Percentiles rank a stretch among this genome's conserved stretches.
Conservation (phyloP, 2,888 invertebrate genomes). For the Drosophila merina region DNA sequence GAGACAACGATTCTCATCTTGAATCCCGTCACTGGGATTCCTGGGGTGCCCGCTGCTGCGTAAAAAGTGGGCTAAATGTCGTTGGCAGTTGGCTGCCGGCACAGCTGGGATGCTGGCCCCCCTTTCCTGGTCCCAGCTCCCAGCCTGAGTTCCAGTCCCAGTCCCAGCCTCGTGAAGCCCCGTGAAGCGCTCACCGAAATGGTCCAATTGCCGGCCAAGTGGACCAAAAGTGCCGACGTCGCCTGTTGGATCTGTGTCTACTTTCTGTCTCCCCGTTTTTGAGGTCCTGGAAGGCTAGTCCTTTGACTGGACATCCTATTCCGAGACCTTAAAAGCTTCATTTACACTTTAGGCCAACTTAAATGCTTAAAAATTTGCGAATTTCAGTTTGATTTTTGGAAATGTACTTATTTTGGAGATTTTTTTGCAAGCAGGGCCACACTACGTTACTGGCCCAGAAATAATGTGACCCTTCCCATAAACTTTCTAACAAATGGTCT, state of each 20-base stretch:
- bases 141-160: too few relatives aligned
- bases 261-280: conserved; percentile 9
- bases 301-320: background rate
- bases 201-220: conserved; percentile 52
- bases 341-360: background rate
- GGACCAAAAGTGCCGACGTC: conserved; percentile 45
- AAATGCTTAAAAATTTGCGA: background rate
- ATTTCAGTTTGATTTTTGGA: too few relatives aligned
- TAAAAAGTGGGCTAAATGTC: conserved; percentile 54
- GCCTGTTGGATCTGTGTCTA: conserved; percentile 42
- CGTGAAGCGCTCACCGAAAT: conserved; percentile 44
- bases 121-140: too few relatives aligned
- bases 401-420: too few relatives aligned
- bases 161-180: conserved; percentile 14
- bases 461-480: too few relatives aligned
- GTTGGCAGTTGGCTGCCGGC: conserved; percentile 40
- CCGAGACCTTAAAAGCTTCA: background rate
- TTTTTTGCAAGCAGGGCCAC: too few relatives aligned
- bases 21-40: conserved; percentile 16
- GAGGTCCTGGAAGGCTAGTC: background rate
- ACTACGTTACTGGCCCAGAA: too few relatives aligned
- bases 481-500: too few relatives aligned
- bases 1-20: conserved; percentile 5
- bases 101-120: conserved; percentile 20
- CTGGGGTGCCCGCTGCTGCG: conserved; percentile 40